Conservation (phyloP, 2,888 invertebrate species). For the Halictus quadricinctus region DNA sequence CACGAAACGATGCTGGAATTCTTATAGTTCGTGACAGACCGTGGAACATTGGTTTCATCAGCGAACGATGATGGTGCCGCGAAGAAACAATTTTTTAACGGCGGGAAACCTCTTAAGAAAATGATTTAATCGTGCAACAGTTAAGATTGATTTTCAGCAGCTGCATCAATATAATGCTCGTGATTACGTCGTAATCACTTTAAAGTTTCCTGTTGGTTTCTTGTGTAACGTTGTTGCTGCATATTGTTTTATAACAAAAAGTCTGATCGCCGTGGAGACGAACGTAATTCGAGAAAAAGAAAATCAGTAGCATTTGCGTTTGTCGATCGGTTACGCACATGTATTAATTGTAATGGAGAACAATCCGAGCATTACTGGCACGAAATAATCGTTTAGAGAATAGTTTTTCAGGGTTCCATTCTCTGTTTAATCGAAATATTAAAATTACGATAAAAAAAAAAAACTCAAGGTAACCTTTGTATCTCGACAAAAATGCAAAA, state of each 20-base stretch:
- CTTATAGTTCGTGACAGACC: conserved; percentile 11
- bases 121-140: neutral
- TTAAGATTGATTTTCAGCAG: neutral
- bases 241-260: neutral
- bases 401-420: too few species aligned
- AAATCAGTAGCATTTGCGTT: neutral
- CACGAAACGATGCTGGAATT: conserved; percentile 31
- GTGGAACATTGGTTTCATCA: neutral
- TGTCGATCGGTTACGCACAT: neutral
- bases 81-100: neutral
- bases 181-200: neutral
- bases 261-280: neutral
- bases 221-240: neutral
- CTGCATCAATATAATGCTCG: neutral
- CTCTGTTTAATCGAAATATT: too few species aligned
- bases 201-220: neutral
- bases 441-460: too few species aligned
- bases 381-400: too few species aligned
- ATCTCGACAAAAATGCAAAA: too few species aligned
- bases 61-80: neutral
- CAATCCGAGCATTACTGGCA: neutral
- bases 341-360: neutral
- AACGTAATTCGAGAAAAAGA: neutral
- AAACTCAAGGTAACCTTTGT: too few species aligned
- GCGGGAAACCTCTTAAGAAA: neutral